These are phyloP conservation scores for Phocoena phocoena DNA, from an alignment of 2,113 vertebrate genomes.

Conservation along the genomic window DNA sequence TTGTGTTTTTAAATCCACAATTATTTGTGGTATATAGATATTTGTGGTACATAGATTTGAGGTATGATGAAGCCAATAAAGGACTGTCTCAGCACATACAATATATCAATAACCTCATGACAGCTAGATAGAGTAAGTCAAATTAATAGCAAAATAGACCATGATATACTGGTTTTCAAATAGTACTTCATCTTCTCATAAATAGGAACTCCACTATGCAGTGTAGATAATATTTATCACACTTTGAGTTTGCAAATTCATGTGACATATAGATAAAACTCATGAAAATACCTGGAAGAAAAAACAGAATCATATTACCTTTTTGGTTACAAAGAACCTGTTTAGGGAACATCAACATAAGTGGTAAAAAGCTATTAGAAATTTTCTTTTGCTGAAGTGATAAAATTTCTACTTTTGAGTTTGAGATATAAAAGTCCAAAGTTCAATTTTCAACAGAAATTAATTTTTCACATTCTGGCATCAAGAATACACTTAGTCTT, in stretches of 20 bases:
- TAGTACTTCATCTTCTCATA: conserved; percentile 59
- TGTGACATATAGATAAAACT: neutral
- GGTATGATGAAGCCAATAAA: conserved; percentile 37
- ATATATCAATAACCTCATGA: conserved; percentile 38
- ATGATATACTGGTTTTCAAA: conserved; percentile 58
- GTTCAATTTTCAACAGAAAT: conserved; percentile 60
- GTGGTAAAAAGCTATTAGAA: conserved; percentile 39
- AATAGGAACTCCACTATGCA: conserved; percentile 24
- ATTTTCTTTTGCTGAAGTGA: conserved; percentile 38
- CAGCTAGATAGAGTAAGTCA: conserved; percentile 65
- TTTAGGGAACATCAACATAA: conserved; percentile 19
- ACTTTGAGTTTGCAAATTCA: neutral
- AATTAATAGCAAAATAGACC: conserved; percentile 67
- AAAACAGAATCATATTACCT: neutral
- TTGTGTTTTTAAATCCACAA: conserved; percentile 40
- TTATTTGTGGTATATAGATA: neutral
- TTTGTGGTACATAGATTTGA: conserved; percentile 10
- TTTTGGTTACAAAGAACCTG: neutral
- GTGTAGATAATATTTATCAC: conserved; percentile 42
- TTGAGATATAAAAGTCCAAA: conserved; percentile 62
- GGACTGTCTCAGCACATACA: conserved; percentile 3
- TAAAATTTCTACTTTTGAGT: conserved; percentile 46
- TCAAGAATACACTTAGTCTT: neutral
- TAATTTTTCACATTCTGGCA: conserved; percentile 54
- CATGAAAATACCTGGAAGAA: neutral